A percentile compares a stretch with the other conserved stretches of the same genome.
Conservation (phyloP, 2,888 invertebrate species). For the Pristionchus maxplancki region DNA sequence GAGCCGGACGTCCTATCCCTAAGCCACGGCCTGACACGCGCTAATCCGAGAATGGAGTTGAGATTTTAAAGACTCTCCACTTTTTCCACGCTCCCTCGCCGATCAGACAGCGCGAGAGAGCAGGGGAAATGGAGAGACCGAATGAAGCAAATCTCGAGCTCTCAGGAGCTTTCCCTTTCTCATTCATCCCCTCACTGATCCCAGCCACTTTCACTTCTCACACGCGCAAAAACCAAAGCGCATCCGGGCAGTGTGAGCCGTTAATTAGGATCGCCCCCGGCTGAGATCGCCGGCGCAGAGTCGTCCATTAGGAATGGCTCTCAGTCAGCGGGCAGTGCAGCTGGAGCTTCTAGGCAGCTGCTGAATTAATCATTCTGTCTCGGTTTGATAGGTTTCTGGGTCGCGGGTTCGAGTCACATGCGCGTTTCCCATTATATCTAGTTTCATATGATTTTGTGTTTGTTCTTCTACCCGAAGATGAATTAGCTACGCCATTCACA, state of each 20-base stretch:
- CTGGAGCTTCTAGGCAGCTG: background rate
- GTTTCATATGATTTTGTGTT: too few relatives aligned
- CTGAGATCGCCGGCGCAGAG: background rate
- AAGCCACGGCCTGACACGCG: background rate
- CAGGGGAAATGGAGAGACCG: background rate
- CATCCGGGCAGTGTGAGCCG: background rate
- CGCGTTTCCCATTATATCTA: too few relatives aligned
- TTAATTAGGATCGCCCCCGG: background rate
- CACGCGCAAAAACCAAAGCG: background rate
- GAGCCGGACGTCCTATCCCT: background rate
- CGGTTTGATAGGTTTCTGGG: background rate
- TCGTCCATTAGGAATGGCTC: background rate
- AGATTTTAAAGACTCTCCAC: background rate
- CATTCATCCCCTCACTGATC: background rate
- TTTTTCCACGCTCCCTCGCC: background rate
- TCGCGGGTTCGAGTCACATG: background rate
- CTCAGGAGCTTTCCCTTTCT: background rate
- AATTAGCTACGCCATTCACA: too few relatives aligned
- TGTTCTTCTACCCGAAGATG: too few relatives aligned
- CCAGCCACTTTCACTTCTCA: slow-evolving; percentile 26
- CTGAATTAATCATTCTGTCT: background rate
- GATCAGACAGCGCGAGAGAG: slow-evolving; percentile 1
- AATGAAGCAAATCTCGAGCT: background rate
- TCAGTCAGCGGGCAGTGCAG: too few relatives aligned
- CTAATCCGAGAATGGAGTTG: background rate